Conservation (phyloP, 2,888 invertebrate species). For the Catocala fraxini region DNA sequence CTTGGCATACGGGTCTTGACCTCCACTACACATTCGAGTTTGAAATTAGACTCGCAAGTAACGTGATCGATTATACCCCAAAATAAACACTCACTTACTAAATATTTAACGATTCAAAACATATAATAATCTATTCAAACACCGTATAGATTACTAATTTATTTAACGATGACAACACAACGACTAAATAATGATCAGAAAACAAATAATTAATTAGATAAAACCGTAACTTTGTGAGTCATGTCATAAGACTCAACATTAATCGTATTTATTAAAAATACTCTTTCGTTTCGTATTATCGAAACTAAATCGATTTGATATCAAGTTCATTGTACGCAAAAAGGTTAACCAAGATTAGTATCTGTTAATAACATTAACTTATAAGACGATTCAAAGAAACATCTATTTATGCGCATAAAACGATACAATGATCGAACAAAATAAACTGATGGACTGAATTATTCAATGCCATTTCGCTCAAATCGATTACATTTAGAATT, state of each 20-base stretch:
- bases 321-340: slow-evolving; percentile 55
- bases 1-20: slow-evolving; percentile 1
- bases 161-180: slow-evolving; percentile 3
- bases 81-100: background rate
- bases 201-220: slow-evolving; percentile 21
- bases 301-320: slow-evolving; percentile 33
- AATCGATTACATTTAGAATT: slow-evolving; percentile 35
- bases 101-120: background rate
- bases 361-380: slow-evolving; percentile 52
- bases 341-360: slow-evolving; percentile 46
- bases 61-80: background rate
- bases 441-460: slow-evolving; percentile 38
- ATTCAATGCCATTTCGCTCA: slow-evolving; percentile 30
- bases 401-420: slow-evolving; percentile 37
- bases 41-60: background rate
- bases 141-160: background rate
- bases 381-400: slow-evolving; percentile 36
- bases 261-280: slow-evolving; percentile 16
- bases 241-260: slow-evolving; percentile 4
- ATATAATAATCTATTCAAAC: background rate
- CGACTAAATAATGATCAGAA: slow-evolving; percentile 12
- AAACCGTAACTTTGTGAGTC: slow-evolving; percentile 7
- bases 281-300: slow-evolving; percentile 11
- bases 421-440: slow-evolving; percentile 40
- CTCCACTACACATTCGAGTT: too few species aligned